These are phyloP conservation scores for Papilio demoleus DNA, from an alignment of 2,888 invertebrate species.

Conservation along the genomic window DNA sequence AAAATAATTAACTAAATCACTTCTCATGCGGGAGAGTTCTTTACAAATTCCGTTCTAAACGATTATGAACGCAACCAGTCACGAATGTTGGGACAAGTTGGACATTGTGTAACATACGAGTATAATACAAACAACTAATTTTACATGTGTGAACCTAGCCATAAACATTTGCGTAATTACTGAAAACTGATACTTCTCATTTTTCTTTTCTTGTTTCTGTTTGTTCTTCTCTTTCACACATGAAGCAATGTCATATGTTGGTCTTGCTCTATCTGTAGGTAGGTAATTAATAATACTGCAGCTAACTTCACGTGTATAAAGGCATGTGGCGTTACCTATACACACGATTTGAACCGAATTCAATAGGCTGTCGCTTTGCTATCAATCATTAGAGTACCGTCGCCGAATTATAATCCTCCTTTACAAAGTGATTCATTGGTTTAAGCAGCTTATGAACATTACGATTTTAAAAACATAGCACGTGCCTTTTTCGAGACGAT, in stretches of 20 bases:
- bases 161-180: not conserved
- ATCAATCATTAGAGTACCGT: constrained; percentile 46
- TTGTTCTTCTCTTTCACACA: not conserved
- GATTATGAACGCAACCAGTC: constrained; percentile 26
- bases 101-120: constrained; percentile 25
- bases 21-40: constrained; percentile 9
- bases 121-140: not conserved
- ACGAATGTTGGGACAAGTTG: constrained; percentile 31
- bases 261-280: not conserved
- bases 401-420: constrained; percentile 44
- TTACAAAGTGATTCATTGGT: constrained; percentile 45
- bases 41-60: constrained; percentile 33
- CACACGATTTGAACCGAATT: not conserved
- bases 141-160: not conserved
- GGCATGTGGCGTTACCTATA: not conserved
- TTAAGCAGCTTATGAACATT: constrained; percentile 48
- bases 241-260: not conserved
- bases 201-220: not conserved
- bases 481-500: constrained; percentile 44
- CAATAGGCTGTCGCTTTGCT: constrained; percentile 37
- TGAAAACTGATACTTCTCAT: not conserved
- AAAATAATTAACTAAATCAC: constrained; percentile 29
- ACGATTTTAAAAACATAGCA: constrained; percentile 43
- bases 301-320: not conserved
- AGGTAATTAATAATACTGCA: not conserved